phyloP scores from a whole-genome alignment of 2,888 invertebrate genomes.

The Cerastoderma edule region DNA sequence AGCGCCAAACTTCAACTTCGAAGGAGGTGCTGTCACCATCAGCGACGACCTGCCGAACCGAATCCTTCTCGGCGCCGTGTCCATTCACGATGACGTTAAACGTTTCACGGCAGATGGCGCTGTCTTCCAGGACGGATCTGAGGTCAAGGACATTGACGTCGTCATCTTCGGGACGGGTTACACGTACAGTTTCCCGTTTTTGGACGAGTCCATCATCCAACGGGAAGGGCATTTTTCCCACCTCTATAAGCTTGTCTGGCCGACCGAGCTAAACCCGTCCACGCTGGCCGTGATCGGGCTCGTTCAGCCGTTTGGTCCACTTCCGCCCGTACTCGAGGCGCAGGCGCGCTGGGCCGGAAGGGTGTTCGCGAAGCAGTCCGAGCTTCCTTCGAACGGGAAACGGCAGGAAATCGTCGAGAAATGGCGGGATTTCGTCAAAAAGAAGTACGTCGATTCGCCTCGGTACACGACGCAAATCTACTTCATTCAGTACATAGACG shows the following conservation, averaged over 20 bases:
- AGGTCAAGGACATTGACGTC: constrained; percentile 61
- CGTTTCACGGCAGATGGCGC: constrained; percentile 63
- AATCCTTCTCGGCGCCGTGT: constrained; percentile 60
- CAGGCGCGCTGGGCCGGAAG: constrained; percentile 65
- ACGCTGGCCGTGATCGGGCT: constrained; percentile 69
- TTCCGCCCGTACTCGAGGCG: constrained; percentile 67
- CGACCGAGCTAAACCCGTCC: constrained; percentile 53
- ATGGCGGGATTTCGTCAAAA: constrained; percentile 55
- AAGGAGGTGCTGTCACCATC: constrained; percentile 61
- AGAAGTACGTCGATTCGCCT: constrained; percentile 64
- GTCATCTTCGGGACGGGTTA: constrained; percentile 67
- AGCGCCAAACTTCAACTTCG: constrained; percentile 63
- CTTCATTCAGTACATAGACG: constrained; percentile 67
- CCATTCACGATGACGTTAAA: constrained; percentile 56
- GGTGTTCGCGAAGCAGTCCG: constrained; percentile 59
- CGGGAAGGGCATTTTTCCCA: constrained; percentile 60
- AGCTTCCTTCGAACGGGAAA: constrained; percentile 52
- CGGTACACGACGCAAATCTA: constrained; percentile 65
- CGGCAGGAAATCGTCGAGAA: constrained; percentile 49
- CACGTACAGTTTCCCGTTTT: constrained; percentile 64
- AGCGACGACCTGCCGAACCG: constrained; percentile 70
- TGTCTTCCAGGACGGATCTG: constrained; percentile 61
- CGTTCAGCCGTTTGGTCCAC: constrained; percentile 68
- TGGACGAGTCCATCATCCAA: constrained; percentile 60
- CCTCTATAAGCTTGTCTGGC: constrained; percentile 66